Base-by-base conservation (phyloP, 2,888 invertebrate genomes). In the Pheosia tremula region DNA sequence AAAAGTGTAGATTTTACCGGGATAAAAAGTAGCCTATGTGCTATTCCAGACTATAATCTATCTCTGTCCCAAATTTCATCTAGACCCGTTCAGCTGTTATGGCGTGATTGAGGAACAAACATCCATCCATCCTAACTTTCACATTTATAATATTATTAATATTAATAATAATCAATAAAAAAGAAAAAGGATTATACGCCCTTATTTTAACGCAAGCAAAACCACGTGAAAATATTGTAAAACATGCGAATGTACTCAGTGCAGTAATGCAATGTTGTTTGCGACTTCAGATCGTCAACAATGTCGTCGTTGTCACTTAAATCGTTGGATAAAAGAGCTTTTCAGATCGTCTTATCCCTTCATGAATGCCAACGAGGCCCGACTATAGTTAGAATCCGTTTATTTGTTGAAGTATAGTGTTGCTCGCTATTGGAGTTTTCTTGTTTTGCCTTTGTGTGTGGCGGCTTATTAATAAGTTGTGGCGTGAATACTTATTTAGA, bases 301-400 rank as follows among this genome's bases (percentile, higher is more conserved):
- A 78, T 78, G 81, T 84, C 69, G 60, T 69, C 56, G 74, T 71
- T 86, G 88, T 87, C 88, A 83, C 86, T 77, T 89, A 88, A 88
- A 89, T 85, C 79, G 82, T 81, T 73, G 77, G 82, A 84, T 87
- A 84, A 87, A 79, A 69, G 67, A 63, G 68, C 62, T 71, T 69
- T 60, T 65, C 65, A 74, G 66, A 70, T 75, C 75, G 79, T 73
- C 77, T 70, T 67, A 66, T 73, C 67, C 69, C 67, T 71, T 75
- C 70, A 72, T 71, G 75, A 74, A 79, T 80, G 79, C 71, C 71
- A 76, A 75, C 68, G 74, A 70, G 74, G 69, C 61, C 59, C 52
- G 58, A 52, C 60, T 63, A 58, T 63, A 66, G 57, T 65, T 64
- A 61, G 61, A 66, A 69, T 60, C 66, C 63, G 67, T 70, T 69